Conservation (phyloP, 2,888 invertebrate species). For the Ptilodon capucinus region DNA sequence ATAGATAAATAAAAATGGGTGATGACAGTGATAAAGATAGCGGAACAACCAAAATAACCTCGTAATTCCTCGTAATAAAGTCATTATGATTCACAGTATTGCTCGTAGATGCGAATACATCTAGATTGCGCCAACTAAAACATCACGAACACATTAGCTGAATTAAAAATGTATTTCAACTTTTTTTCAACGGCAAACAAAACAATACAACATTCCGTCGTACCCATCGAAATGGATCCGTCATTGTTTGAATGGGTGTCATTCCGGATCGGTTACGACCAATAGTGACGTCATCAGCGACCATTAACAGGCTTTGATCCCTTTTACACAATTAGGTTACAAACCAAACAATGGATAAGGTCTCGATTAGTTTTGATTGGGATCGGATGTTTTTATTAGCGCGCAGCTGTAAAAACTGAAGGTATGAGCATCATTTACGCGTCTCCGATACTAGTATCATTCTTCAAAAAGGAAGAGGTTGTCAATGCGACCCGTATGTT, state of each 20-base stretch:
- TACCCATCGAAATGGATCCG: slow-evolving; percentile 38
- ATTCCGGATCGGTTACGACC: slow-evolving; percentile 40
- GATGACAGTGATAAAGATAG: too few species aligned
- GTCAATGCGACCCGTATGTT: too few species aligned
- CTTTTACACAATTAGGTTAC: slow-evolving; percentile 19
- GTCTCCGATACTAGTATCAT: too few species aligned
- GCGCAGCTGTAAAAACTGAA: slow-evolving; percentile 11
- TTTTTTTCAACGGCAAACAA: slow-evolving; percentile 21
- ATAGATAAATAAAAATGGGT: too few species aligned
- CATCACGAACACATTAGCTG: slow-evolving; percentile 15
- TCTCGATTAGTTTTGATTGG: slow-evolving; percentile 1
- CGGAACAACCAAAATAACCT: slow-evolving; percentile 17
- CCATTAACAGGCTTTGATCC: slow-evolving; percentile 24
- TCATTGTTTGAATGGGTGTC: slow-evolving; percentile 41
- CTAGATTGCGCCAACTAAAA: slow-evolving; percentile 11
- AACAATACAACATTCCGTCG: slow-evolving; percentile 26
- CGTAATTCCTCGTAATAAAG: slow-evolving; percentile 10
- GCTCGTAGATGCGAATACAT: background rate
- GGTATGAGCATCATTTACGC: too few species aligned
- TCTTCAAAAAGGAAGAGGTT: too few species aligned
- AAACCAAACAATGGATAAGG: slow-evolving; percentile 9
- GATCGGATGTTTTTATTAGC: slow-evolving; percentile 6
- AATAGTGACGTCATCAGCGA: slow-evolving; percentile 38
- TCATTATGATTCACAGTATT: background rate
- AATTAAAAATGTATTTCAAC: slow-evolving; percentile 8